Evolutionary conservation across 1,140 invertebrate genomes (phyloP), one percentile per base, ranked within the genome.

Genomic region (Drosophila orosa): DNA sequence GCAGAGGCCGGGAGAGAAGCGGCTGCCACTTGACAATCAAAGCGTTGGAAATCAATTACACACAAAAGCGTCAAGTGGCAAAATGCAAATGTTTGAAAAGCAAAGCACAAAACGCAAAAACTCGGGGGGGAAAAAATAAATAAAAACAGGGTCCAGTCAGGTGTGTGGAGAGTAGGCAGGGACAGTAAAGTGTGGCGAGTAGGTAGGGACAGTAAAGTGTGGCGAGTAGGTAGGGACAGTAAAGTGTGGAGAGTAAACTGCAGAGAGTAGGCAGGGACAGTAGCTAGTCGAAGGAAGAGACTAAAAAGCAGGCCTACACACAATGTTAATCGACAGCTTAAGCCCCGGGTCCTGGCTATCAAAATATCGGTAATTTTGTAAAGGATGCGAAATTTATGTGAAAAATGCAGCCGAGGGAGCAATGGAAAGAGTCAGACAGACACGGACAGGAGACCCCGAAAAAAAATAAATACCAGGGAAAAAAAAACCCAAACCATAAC

Each of bases 1-100:
- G n/a, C n/a, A n/a, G n/a, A n/a, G n/a, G 55, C 15, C 15, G 9
- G 17, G 2, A 9, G 42, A 15, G 42, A 15, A 22, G 42, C n/a
- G 10, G 15, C 48, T 67, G 58, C 79, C 76, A 89, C 83, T 87
- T 80, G 68, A 87, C 67, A 80, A 83, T 84, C 81, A 85, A 89
- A 87, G 83, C 84, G 68, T 89, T 87, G 63, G 67, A 87, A 83
- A 78, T 78, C 76, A 87, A 80, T 89, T 87, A 78, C 74, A 77
- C 78, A 87, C 83, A 85, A 85, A 82, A 82, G 82, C 78, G 44
- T 72, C 69, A 78, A 87, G 79, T 89, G 84, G 72, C 74, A 76
- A 63, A 84, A 77, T 47, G 68, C 59, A 86, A 86, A 84, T 79
- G 69, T 74, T 74, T 79, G 74, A 69, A 80, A 66, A 54, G 61